These are phyloP conservation scores for Sternotherus odoratus DNA, from an alignment of 2,797 vertebrate genomes.

Conservation along the genomic window DNA sequence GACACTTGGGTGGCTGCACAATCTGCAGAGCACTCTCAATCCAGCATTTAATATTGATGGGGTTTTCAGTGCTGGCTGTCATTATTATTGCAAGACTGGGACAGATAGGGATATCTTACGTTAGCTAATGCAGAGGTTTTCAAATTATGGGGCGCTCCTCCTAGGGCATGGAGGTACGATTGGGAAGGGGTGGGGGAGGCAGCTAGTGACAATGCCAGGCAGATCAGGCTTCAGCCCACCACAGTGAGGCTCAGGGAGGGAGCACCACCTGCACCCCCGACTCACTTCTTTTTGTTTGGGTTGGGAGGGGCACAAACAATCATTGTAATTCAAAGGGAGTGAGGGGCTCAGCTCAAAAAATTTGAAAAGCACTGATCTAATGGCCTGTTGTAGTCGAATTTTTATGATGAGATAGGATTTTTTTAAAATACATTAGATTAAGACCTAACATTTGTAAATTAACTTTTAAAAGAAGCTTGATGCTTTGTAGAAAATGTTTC, in stretches of 20 bases:
- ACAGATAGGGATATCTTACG: neutral
- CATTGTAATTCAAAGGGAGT: neutral
- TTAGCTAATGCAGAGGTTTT: neutral
- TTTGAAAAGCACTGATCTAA: neutral
- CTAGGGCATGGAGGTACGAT: neutral
- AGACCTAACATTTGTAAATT: neutral
- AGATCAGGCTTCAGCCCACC: neutral
- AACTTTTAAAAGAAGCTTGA: slow-evolving; percentile 7
- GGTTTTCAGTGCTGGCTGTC: neutral
- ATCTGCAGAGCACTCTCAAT: neutral
- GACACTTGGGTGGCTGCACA: neutral
- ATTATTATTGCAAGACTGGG: neutral
- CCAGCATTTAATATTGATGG: neutral
- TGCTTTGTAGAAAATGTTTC: neutral
- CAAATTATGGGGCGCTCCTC: neutral
- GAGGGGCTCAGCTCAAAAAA: neutral
- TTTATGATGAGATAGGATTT: neutral
- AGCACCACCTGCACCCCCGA: neutral
- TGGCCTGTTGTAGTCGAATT: neutral
- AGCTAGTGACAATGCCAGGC: neutral
- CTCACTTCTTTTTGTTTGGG: neutral
- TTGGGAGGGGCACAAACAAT: neutral
- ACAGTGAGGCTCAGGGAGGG: neutral
- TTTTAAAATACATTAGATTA: neutral
- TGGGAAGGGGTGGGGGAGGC: too few relatives aligned